These are phyloP conservation scores for Heliconius charithonia DNA, from an alignment of 2,888 invertebrate genomes.

Conservation along the genomic window DNA sequence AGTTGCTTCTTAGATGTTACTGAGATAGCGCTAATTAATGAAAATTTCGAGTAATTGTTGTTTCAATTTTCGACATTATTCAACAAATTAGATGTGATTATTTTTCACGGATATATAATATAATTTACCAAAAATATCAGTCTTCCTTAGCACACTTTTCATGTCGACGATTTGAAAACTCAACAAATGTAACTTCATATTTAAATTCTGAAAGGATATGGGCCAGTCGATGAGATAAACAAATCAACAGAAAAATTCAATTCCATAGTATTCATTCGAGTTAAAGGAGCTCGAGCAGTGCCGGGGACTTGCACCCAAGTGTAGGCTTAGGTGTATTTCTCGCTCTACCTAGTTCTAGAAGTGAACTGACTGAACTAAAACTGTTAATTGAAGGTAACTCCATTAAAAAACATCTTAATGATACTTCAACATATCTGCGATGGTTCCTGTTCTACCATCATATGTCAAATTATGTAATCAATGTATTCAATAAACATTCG, in stretches of 20 bases:
- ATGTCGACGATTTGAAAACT: too few species aligned
- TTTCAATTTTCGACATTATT: background rate
- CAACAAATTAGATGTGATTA: background rate
- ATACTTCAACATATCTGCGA: background rate
- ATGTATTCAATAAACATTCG: background rate
- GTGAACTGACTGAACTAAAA: too few species aligned
- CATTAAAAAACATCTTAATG: background rate
- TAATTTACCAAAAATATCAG: background rate
- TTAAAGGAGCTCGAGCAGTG: too few species aligned
- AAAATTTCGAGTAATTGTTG: background rate
- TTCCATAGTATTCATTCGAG: too few species aligned
- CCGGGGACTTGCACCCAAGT: too few species aligned
- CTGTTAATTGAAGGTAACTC: background rate
- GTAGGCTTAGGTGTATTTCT: too few species aligned
- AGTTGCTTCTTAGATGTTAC: background rate
- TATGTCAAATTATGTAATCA: background rate
- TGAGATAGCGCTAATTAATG: background rate
- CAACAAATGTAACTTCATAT: background rate
- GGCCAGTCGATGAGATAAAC: background rate
- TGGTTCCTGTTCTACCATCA: too few species aligned
- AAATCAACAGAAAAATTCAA: background rate
- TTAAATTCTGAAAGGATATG: background rate
- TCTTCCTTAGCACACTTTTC: too few species aligned
- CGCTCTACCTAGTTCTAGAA: too few species aligned
- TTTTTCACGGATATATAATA: background rate